Evolutionary conservation across 64 coral and sea anemone species (phyloP), one percentile per base, ranked within the genome.

Genomic region (Actinia tenebrosa): DNA sequence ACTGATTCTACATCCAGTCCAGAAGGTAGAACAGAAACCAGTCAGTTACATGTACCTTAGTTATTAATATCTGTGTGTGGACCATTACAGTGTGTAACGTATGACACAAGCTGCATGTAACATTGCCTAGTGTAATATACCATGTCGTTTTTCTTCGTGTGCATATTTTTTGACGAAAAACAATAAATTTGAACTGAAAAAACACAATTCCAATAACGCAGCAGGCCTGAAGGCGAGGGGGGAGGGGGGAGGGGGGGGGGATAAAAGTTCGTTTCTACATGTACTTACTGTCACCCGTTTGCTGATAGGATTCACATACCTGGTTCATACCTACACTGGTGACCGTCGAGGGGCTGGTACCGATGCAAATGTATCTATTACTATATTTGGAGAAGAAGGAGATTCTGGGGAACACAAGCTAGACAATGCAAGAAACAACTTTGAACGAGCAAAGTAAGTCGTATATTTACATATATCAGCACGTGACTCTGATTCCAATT

Each of bases 401-500:
- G 97, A 99, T 56, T 95, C 93, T n/a, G 93, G 97, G 37, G 93
- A 99, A 89, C 93, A 93, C 64, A 95, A 89, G 37, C 52, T 99
- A 22, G 93, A 99, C 44, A 99, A 99, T 59, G 91, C 93, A 16
- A 99, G 97, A 72, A 99, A 99, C 84, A 99, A 99, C 60, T 99
- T 99, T 95, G 97, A 99, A 79, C 88, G 91, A 88, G 90, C 87
- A 90, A 99, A 95, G 97, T 99, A 90, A 93, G 91, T 60, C 30
- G 53, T 55, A 55, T 8, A 6, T 8, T 11, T 55, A 55, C 53
- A 8, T 55, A 6, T 55, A 8, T 55, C 11, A 11, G 53, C 11
- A 55, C 5, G 6, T 55, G 53, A 55, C 53, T 8, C 53, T 55
- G 53, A 55, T 55, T 55, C 2, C 0, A 55, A 8, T 55, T 0